Evolutionary conservation across 2,888 invertebrate species (phyloP).

Genomic region (Rhamnusium bicolor): DNA sequence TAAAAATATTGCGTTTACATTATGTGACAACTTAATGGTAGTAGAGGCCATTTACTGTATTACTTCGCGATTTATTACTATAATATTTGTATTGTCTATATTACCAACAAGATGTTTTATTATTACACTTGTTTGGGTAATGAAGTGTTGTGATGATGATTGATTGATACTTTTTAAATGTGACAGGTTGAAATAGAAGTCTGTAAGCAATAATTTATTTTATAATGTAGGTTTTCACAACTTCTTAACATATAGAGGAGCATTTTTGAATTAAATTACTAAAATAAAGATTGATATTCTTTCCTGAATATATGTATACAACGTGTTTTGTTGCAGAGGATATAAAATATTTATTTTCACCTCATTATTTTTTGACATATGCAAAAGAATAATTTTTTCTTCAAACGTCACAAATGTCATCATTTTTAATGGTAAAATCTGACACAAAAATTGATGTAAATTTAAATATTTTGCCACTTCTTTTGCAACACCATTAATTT

Average conservation of each 20-base stretch:
- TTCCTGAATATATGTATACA: not conserved
- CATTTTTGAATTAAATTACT: not conserved
- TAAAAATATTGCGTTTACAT: constrained; percentile 42
- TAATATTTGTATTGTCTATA: constrained; percentile 40
- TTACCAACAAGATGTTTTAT: constrained; percentile 31
- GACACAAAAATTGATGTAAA: too few species aligned
- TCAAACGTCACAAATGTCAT: too few species aligned
- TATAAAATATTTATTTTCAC: too few species aligned
- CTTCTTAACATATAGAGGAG: not conserved
- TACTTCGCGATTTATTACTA: constrained; percentile 39
- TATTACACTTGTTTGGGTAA: constrained; percentile 30
- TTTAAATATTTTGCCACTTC: too few species aligned
- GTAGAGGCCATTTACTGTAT: constrained; percentile 33
- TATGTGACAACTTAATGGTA: constrained; percentile 42
- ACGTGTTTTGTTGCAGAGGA: not conserved
- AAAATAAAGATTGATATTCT: constrained; percentile 10
- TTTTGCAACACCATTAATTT: too few species aligned
- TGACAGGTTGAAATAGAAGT: constrained; percentile 21
- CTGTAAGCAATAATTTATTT: constrained; percentile 5
- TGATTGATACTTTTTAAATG: constrained; percentile 35
- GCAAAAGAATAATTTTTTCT: too few species aligned
- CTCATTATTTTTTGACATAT: too few species aligned
- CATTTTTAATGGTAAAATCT: too few species aligned
- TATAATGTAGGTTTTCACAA: constrained; percentile 17
- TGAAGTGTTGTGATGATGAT: constrained; percentile 30